Percentiles rank a stretch among this genome's conserved stretches.
Evolutionary conservation across 2,113 vertebrate species (phyloP).

Genomic region (Gallinago jamesoni): DNA sequence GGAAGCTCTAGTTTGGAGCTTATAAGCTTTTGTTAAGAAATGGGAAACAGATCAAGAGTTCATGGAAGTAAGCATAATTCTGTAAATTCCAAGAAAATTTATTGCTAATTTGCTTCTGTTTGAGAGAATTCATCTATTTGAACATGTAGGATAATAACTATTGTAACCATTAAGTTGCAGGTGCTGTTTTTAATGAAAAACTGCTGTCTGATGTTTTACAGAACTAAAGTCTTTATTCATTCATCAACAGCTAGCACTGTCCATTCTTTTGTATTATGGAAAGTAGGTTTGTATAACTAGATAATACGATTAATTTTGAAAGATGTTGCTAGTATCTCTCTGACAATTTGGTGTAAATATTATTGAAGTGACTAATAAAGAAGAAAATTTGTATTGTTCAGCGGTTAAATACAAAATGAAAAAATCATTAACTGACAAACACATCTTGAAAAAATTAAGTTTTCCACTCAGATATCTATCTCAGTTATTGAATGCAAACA

Average conservation of each 20-base stretch:
- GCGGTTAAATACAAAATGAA: neutral
- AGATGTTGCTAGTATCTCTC: neutral
- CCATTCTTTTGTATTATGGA: neutral
- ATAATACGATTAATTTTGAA: neutral
- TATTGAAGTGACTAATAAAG: neutral
- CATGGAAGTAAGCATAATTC: conserved; percentile 17
- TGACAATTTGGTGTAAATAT: neutral
- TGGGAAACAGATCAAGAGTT: conserved; percentile 28
- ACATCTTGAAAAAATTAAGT: neutral
- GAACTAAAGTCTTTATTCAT: neutral
- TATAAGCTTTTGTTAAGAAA: conserved; percentile 38
- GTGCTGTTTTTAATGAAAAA: neutral
- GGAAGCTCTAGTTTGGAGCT: conserved; percentile 8
- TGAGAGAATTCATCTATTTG: neutral
- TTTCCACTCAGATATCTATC: neutral
- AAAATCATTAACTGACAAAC: neutral
- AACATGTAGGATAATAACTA: neutral
- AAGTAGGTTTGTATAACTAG: neutral
- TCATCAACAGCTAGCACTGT: neutral
- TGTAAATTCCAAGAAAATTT: neutral
- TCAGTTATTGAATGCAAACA: neutral
- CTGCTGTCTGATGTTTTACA: neutral
- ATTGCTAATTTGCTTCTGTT: neutral
- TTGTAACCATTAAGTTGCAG: neutral
- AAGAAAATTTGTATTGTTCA: neutral